phyloP scores from a whole-genome alignment of 1,140 invertebrate species.

The Hesperophylax magnus region DNA sequence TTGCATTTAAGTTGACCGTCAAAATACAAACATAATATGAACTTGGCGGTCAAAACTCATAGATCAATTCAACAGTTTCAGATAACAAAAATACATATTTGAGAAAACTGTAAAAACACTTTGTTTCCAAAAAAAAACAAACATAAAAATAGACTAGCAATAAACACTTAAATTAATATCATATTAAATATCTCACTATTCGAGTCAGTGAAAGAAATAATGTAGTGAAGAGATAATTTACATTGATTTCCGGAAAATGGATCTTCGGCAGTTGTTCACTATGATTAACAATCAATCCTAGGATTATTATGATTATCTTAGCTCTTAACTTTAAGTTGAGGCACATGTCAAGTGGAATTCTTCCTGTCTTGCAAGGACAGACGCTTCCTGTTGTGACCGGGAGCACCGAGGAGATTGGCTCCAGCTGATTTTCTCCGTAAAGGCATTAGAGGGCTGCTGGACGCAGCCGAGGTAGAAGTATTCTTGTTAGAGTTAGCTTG shows the following conservation, averaged over 20 bases:
- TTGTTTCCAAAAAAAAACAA: conserved; percentile 8
- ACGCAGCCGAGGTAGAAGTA: background rate
- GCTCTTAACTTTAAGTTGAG: background rate
- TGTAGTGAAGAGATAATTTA: background rate
- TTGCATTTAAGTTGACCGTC: no score
- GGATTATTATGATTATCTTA: background rate
- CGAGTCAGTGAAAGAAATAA: conserved; percentile 23
- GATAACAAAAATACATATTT: background rate
- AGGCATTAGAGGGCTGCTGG: conserved; percentile 41
- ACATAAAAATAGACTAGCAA: conserved; percentile 27
- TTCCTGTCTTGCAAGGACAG: conserved; percentile 68
- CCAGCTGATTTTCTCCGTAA: conserved; percentile 55
- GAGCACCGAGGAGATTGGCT: background rate
- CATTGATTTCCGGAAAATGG: conserved; percentile 12
- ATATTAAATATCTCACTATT: conserved; percentile 28
- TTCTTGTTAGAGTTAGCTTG: background rate
- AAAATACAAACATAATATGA: no score
- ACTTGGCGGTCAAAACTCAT: no score
- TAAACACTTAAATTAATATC: conserved; percentile 21
- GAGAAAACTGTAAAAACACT: conserved; percentile 5
- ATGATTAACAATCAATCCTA: no score
- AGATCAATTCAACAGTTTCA: no score
- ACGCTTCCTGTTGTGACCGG: conserved; percentile 66
- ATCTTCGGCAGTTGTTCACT: background rate
- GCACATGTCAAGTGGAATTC: conserved; percentile 64